These are phyloP conservation scores for Scophthalmus maximus DNA, from an alignment of 2,113 vertebrate species.

Conservation along the genomic window DNA sequence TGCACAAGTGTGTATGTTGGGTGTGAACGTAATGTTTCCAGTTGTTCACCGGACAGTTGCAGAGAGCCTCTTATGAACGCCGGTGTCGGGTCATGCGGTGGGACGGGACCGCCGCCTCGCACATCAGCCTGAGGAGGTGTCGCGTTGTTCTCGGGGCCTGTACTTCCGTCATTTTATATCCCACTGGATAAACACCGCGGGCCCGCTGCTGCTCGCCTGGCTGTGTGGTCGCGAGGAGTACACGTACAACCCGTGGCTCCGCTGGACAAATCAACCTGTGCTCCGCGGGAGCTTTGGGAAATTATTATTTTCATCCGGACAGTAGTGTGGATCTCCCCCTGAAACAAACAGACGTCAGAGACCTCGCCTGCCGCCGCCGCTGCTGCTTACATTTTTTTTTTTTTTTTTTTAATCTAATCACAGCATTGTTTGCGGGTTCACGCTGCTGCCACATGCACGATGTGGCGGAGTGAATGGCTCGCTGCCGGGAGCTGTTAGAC, in stretches of 20 bases:
- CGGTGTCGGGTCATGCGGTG: background rate
- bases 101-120: slow-evolving; percentile 18
- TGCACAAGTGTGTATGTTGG: background rate
- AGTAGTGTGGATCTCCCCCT: slow-evolving; percentile 30
- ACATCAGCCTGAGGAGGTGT: slow-evolving; percentile 57
- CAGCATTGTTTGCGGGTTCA: slow-evolving; percentile 36
- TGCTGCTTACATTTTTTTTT: slow-evolving; percentile 17
- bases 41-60: too few species aligned
- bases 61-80: background rate
- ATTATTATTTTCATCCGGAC: slow-evolving; percentile 20
- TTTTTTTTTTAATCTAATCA: slow-evolving; percentile 54
- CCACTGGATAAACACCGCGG: slow-evolving; percentile 26
- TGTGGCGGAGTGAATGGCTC: slow-evolving; percentile 32
- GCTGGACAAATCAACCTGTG: slow-evolving; percentile 2
- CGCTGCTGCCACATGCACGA: background rate
- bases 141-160: slow-evolving; percentile 71
- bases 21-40: background rate
- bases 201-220: background rate
- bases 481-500: slow-evolving; percentile 64
- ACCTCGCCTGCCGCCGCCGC: slow-evolving; percentile 60
- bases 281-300: slow-evolving; percentile 6
- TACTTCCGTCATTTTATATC: slow-evolving; percentile 73
- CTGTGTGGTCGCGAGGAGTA: background rate
- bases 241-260: background rate
- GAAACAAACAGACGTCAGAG: slow-evolving; percentile 77